These are phyloP conservation scores for Condylura cristata DNA, from an alignment of 2,113 vertebrate species.

Conservation along the genomic window DNA sequence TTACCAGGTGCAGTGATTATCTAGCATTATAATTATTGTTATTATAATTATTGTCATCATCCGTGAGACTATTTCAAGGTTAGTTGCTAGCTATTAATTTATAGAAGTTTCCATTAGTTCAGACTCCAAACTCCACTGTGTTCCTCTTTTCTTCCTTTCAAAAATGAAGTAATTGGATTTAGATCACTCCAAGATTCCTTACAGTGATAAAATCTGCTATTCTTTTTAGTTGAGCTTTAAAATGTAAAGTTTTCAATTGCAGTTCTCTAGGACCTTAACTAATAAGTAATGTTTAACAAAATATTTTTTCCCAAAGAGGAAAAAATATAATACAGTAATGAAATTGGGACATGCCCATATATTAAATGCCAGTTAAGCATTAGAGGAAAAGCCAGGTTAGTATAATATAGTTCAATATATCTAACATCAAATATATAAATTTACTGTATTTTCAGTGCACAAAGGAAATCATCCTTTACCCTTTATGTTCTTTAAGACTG, in stretches of 20 bases:
- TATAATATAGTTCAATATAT: not conserved
- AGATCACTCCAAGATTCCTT: not conserved
- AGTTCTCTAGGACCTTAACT: not conserved
- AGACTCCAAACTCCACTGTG: not conserved
- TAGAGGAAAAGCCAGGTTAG: not conserved
- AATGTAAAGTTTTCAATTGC: not conserved
- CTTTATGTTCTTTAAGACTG: too few relatives aligned
- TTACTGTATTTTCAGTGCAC: too few relatives aligned
- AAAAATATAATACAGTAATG: not conserved
- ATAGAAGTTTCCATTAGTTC: not conserved
- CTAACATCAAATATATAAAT: not conserved
- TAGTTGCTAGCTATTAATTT: not conserved
- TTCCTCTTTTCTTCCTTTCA: not conserved
- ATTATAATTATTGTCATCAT: not conserved
- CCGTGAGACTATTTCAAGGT: not conserved
- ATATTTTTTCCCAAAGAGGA: not conserved
- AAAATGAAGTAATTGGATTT: not conserved
- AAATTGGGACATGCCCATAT: not conserved
- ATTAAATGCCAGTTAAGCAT: not conserved
- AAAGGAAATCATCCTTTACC: too few relatives aligned
- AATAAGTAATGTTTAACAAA: not conserved
- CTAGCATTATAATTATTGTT: not conserved
- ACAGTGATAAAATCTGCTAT: not conserved
- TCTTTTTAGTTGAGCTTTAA: not conserved
- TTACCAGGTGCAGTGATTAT: not conserved